A percentile compares a stretch with the other conserved stretches of the same genome.
These are phyloP conservation scores for Spatula clypeata DNA, from an alignment of 2,797 vertebrate genomes.

Conservation along the genomic window DNA sequence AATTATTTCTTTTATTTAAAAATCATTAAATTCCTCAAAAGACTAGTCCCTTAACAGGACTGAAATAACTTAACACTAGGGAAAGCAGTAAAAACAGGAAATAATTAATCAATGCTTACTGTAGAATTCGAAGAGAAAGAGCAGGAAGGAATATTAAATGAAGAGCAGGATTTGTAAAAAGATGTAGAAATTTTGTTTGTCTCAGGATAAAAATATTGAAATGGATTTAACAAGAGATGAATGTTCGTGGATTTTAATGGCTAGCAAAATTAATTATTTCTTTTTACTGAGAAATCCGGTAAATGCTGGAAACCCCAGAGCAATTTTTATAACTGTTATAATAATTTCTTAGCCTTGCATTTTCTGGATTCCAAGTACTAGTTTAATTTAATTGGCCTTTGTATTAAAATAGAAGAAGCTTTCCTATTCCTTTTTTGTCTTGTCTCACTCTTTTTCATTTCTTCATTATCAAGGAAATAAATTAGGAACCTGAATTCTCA, in stretches of 20 bases:
- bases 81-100: slow-evolving; percentile 54
- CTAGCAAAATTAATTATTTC: not conserved
- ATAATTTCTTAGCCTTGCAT: not conserved
- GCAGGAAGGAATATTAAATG: slow-evolving; percentile 16
- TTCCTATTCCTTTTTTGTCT: not conserved
- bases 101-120: slow-evolving; percentile 55
- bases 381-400: not conserved
- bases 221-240: slow-evolving; percentile 2
- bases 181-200: not conserved
- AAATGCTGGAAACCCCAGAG: not conserved
- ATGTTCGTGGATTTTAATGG: not conserved
- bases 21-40: not conserved
- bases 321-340: not conserved
- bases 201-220: slow-evolving; percentile 14
- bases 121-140: slow-evolving; percentile 30
- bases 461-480: slow-evolving; percentile 14
- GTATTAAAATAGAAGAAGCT: not conserved
- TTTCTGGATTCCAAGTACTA: not conserved
- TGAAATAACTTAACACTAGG: slow-evolving; percentile 24
- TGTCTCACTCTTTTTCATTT: not conserved
- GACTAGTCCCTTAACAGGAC: slow-evolving; percentile 19
- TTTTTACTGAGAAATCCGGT: slow-evolving; percentile 19
- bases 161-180: slow-evolving; percentile 24
- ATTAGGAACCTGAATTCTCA: slow-evolving; percentile 6
- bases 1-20: no score